These are phyloP conservation scores for Acrobasis repandana DNA, from an alignment of 2,888 invertebrate species.

Conservation along the genomic window DNA sequence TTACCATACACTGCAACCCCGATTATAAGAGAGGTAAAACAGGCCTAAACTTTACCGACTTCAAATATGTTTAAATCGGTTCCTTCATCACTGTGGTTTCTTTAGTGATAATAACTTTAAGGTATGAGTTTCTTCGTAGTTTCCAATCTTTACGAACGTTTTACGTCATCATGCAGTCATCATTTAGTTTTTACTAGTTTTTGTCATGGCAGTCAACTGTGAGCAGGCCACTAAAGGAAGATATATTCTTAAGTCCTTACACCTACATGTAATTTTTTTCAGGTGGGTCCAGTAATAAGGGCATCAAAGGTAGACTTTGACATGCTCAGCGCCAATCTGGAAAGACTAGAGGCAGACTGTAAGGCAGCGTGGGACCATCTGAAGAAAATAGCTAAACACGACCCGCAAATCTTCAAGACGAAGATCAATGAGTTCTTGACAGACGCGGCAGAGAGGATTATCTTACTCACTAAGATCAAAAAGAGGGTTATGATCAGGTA, in stretches of 20 bases:
- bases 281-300: constrained; percentile 94
- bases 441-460: constrained; percentile 98
- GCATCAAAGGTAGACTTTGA: constrained; percentile 98
- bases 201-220: too few species aligned
- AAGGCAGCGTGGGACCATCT: constrained; percentile 98
- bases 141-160: too few species aligned
- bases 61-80: too few species aligned
- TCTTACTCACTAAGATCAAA: constrained; percentile 95
- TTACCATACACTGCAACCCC: background rate
- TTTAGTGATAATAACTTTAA: too few species aligned
- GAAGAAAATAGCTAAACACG: constrained; percentile 97
- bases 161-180: too few species aligned
- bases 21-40: background rate
- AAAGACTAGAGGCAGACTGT: constrained; percentile 96
- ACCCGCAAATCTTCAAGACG: constrained; percentile 92
- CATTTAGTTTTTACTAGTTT: too few species aligned
- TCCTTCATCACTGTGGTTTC: too few species aligned
- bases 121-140: too few species aligned
- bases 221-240: too few species aligned
- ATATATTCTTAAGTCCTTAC: too few species aligned
- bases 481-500: constrained; percentile 95
- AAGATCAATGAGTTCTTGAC: constrained; percentile 98
- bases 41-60: too few species aligned
- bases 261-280: constrained; percentile 12
- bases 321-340: constrained; percentile 92